phyloP scores from a whole-genome alignment of 2,797 vertebrate genomes.

The Typhlichthys eigenmanni region DNA sequence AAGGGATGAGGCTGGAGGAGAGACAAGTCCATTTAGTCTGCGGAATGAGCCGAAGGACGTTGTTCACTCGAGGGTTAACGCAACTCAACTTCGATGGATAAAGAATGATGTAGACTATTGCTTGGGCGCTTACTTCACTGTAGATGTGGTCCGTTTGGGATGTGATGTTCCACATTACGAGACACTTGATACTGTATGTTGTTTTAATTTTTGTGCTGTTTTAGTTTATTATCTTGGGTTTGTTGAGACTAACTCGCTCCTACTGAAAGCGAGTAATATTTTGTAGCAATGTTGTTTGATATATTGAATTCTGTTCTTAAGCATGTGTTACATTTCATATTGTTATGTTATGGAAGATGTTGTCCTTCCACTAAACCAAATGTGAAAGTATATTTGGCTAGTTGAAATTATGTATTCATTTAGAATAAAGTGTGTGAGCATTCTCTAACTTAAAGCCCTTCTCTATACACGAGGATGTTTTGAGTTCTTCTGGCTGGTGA shows the following conservation, averaged over 20 bases:
- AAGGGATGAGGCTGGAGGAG: neutral
- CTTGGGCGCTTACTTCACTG: neutral
- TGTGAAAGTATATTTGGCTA: constrained; percentile 16
- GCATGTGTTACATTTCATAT: neutral
- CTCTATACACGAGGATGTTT: too few relatives aligned
- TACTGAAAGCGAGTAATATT: neutral
- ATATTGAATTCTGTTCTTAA: neutral
- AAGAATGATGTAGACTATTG: neutral
- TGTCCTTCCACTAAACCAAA: constrained; percentile 20
- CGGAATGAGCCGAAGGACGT: neutral
- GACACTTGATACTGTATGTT: constrained; percentile 12
- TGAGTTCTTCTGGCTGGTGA: too few relatives aligned
- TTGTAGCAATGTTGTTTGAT: neutral
- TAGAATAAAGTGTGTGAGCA: constrained; percentile 1
- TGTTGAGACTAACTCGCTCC: neutral
- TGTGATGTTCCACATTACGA: neutral
- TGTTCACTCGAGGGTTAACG: neutral
- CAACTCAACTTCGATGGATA: neutral
- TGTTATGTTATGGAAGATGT: neutral
- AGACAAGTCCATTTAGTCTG: neutral
- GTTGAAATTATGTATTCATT: constrained; percentile 1
- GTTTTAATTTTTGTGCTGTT: neutral
- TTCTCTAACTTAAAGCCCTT: neutral
- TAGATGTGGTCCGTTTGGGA: constrained; percentile 1
- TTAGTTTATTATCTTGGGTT: neutral